Conservation (phyloP, 2,113 vertebrate species). For the Phaetusa simplex region DNA sequence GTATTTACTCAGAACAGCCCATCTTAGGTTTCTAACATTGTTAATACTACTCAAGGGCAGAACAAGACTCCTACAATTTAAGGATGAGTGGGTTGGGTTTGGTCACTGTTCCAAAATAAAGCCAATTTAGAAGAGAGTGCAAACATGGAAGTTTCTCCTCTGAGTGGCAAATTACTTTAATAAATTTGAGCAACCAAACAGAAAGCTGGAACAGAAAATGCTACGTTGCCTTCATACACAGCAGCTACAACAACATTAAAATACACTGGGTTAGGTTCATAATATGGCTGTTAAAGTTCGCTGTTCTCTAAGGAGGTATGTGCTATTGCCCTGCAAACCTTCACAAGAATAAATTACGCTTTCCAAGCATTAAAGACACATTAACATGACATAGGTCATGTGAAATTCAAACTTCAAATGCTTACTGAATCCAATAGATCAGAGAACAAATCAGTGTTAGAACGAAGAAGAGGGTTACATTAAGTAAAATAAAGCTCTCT, state of each 20-base stretch:
- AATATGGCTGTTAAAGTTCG: background rate
- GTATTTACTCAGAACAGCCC: background rate
- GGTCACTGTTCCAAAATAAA: background rate
- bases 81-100: background rate
- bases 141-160: background rate
- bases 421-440: conserved; percentile 32
- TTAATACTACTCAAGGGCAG: background rate
- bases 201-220: background rate
- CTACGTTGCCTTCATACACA: background rate
- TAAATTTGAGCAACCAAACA: background rate
- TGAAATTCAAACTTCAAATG: conserved; percentile 63
- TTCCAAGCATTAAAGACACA: conserved; percentile 21
- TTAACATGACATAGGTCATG: conserved; percentile 30
- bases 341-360: background rate
- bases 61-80: background rate
- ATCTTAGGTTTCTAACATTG: background rate
- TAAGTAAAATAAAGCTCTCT: conserved; percentile 40
- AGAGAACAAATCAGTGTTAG: conserved; percentile 46
- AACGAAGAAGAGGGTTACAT: background rate
- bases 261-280: background rate
- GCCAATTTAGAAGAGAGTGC: background rate
- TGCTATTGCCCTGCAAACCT: background rate
- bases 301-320: background rate
- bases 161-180: background rate
- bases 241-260: background rate